Conservation (phyloP, 2,797 vertebrate species). For the Synaphobranchus kaupii region DNA sequence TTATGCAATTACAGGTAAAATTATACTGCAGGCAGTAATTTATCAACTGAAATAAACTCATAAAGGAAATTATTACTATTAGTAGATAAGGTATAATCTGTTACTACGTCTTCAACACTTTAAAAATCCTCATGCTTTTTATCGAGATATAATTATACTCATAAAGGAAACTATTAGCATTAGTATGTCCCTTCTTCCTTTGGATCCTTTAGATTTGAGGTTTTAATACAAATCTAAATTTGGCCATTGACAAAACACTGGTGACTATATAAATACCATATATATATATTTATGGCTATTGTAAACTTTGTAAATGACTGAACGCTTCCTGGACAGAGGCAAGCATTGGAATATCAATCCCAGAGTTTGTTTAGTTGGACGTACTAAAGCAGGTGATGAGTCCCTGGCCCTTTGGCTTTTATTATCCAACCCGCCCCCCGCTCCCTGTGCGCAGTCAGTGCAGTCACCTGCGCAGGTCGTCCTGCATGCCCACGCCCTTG, state of each 20-base stretch:
- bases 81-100: neutral
- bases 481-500: constrained; percentile 69
- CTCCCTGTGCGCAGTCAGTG: neutral
- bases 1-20: neutral
- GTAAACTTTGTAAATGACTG: neutral
- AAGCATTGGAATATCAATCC: neutral
- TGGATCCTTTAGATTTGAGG: neutral
- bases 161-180: neutral
- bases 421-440: fast-evolving
- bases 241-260: neutral
- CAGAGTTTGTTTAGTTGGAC: neutral
- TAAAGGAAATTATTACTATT: neutral
- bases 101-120: neutral
- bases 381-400: neutral
- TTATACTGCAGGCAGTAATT: neutral
- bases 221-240: neutral
- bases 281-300: neutral
- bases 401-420: too few species aligned
- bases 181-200: neutral
- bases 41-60: neutral
- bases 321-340: neutral
- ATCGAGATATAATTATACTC: neutral
- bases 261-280: neutral
- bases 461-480: constrained; percentile 84
- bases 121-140: neutral